A percentile compares a stretch with the other conserved stretches of the same genome.
These are phyloP conservation scores for Lymantria monacha DNA, from an alignment of 2,888 invertebrate species.

Conservation along the genomic window DNA sequence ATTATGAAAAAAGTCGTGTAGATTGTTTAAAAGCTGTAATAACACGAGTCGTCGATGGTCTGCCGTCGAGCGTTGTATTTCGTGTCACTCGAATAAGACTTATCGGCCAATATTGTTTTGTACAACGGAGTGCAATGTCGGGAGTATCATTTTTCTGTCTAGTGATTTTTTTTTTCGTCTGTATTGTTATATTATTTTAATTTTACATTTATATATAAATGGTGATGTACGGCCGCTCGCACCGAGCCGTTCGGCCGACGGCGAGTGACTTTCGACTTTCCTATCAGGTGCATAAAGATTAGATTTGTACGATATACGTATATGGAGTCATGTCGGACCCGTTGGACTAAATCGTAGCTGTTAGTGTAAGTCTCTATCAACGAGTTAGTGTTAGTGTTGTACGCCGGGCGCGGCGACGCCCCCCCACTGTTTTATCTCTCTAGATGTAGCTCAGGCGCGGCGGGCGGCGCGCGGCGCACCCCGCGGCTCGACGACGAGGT, in stretches of 20 bases:
- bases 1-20: too few species aligned
- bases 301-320: conserved; percentile 41
- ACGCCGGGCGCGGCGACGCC: conserved; percentile 15
- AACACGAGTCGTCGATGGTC: conserved; percentile 2
- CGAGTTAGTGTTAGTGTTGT: conserved; percentile 71
- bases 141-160: conserved; percentile 33
- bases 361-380: conserved; percentile 70
- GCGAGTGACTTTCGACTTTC: conserved; percentile 46
- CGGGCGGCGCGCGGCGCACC: conserved; percentile 2
- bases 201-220: conserved; percentile 18
- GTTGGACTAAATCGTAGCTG: conserved; percentile 46
- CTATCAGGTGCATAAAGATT: conserved; percentile 46
- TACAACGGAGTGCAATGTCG: conserved; percentile 41
- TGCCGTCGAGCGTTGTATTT: background rate
- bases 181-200: conserved; percentile 35
- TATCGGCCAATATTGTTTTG: conserved; percentile 37
- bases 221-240: conserved; percentile 22
- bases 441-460: conserved; percentile 12
- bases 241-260: conserved; percentile 34
- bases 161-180: conserved; percentile 26
- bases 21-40: background rate
- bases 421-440: conserved; percentile 11
- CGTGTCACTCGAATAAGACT: conserved; percentile 34
- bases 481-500: background rate
- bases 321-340: conserved; percentile 37